These are phyloP conservation scores for Drosophila suboccidentalis DNA, from an alignment of 2,888 invertebrate genomes.

Conservation along the genomic window DNA sequence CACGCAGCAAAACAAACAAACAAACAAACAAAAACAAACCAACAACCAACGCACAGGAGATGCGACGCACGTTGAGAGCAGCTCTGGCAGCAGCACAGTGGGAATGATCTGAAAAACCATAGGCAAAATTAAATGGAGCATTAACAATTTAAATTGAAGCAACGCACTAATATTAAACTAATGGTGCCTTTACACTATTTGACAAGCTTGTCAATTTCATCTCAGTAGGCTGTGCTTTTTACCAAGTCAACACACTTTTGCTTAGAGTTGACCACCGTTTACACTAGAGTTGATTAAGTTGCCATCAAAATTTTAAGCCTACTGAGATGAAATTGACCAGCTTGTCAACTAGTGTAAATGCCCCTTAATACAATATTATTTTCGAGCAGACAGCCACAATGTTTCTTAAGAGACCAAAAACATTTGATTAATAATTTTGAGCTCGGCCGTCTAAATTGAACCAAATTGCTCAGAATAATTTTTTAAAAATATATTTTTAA, in stretches of 20 bases:
- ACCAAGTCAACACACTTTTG: too few relatives aligned
- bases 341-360: too few relatives aligned
- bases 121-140: neutral
- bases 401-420: neutral
- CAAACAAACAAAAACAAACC: conserved; percentile 60
- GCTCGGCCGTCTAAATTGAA: neutral
- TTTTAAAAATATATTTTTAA: neutral
- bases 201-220: too few relatives aligned
- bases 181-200: too few relatives aligned
- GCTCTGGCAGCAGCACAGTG: conserved; percentile 37
- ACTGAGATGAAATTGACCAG: too few relatives aligned
- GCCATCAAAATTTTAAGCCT: too few relatives aligned
- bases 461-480: neutral
- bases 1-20: conserved; percentile 65
- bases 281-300: too few relatives aligned
- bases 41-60: conserved; percentile 44
- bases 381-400: too few relatives aligned
- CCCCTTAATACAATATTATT: too few relatives aligned
- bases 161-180: neutral
- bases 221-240: too few relatives aligned
- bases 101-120: neutral
- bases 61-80: conserved; percentile 29
- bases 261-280: too few relatives aligned
- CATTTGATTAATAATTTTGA: neutral
- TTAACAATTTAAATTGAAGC: too few relatives aligned